Conservation (phyloP, 2,113 vertebrate species). For the Passer domesticus region DNA sequence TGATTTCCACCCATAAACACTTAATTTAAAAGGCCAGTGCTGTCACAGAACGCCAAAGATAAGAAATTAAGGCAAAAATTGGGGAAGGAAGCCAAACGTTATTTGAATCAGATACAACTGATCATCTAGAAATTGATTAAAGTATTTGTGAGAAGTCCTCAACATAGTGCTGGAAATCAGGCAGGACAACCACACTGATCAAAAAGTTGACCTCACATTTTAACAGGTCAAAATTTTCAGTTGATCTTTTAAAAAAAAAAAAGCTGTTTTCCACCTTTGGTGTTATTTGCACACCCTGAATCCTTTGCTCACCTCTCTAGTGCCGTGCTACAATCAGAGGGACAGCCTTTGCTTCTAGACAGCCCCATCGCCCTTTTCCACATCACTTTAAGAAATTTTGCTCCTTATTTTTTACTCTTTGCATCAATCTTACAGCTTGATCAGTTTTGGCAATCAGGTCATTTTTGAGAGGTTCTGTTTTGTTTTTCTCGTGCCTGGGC, state of each 20-base stretch:
- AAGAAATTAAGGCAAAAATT: background rate
- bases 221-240: background rate
- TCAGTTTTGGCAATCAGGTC: rapidly evolving
- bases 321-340: rapidly evolving
- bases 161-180: rapidly evolving
- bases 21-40: background rate
- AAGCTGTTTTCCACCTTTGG: background rate
- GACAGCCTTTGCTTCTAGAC: background rate
- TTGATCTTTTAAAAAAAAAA: background rate
- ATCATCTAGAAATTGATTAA: background rate
- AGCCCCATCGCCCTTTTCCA: background rate
- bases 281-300: background rate
- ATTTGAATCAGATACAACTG: background rate
- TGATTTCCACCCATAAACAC: background rate
- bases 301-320: background rate
- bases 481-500: background rate
- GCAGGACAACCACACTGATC: background rate
- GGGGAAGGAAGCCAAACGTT: rapidly evolving
- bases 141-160: background rate
- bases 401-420: background rate
- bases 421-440: too few species aligned
- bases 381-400: background rate
- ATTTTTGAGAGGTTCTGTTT: background rate
- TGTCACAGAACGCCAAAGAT: background rate
- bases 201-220: background rate